Percentiles rank a stretch among this genome's conserved stretches.
Evolutionary conservation across 2,888 invertebrate species (phyloP).

Genomic region (Syrphus vitripennis): DNA sequence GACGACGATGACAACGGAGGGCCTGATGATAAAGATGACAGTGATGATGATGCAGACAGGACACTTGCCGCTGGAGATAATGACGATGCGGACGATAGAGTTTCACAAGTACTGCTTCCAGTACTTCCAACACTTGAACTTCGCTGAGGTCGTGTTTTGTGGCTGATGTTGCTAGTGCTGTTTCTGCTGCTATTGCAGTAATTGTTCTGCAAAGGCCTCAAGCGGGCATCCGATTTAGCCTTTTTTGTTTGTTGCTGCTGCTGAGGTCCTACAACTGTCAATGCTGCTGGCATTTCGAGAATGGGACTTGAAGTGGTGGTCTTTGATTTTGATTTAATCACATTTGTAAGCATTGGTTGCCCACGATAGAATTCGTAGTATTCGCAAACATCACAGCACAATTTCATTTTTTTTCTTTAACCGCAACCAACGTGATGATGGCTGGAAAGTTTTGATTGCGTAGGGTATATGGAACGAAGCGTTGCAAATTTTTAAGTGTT

Average conservation of each 20-base stretch:
- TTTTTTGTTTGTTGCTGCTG: constrained; percentile 16
- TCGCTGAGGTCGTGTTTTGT: constrained; percentile 69
- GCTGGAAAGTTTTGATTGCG: background rate
- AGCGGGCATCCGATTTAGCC: constrained; percentile 37
- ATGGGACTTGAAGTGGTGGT: constrained; percentile 22
- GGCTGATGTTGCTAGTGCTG: constrained; percentile 71
- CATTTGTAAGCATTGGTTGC: constrained; percentile 29
- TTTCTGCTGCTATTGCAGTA: constrained; percentile 69
- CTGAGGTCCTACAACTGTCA: constrained; percentile 2
- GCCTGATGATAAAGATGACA: constrained; percentile 65
- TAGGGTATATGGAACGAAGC: background rate
- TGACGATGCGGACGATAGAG: constrained; percentile 76
- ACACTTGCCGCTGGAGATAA: constrained; percentile 75
- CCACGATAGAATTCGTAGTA: constrained; percentile 40
- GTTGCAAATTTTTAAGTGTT: background rate
- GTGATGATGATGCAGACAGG: constrained; percentile 44
- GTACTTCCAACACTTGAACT: constrained; percentile 79
- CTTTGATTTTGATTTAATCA: constrained; percentile 46
- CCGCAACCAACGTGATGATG: background rate
- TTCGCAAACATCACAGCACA: constrained; percentile 51
- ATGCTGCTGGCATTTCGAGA: constrained; percentile 65
- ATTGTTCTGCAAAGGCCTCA: constrained; percentile 72
- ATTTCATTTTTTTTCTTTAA: constrained; percentile 35
- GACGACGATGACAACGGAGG: constrained; percentile 29
- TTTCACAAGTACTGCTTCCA: constrained; percentile 79